A percentile compares a stretch with the other conserved stretches of the same genome.
phyloP scores from a whole-genome alignment of 2,797 vertebrate genomes.

The Allobates femoralis region DNA sequence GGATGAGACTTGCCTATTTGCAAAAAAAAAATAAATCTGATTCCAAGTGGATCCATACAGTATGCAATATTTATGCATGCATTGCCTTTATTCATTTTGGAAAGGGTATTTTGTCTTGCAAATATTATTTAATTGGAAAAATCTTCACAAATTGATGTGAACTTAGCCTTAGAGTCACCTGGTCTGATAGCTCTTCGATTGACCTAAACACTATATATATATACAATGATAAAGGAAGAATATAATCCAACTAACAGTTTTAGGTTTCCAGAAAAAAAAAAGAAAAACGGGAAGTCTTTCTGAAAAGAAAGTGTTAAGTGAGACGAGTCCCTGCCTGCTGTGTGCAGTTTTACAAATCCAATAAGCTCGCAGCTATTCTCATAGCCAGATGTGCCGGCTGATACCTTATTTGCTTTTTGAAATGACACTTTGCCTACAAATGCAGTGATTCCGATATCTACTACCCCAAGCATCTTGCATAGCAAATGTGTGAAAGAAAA shows the following conservation, averaged over 20 bases:
- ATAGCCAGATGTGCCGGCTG: conserved; percentile 10
- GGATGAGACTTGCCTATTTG: too few relatives aligned
- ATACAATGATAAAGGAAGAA: background rate
- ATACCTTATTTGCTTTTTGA: background rate
- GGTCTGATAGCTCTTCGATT: background rate
- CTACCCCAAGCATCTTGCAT: conserved; percentile 57
- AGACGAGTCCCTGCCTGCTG: conserved; percentile 29
- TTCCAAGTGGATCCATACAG: too few relatives aligned
- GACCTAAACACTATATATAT: background rate
- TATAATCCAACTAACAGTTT: background rate
- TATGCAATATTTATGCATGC: too few relatives aligned
- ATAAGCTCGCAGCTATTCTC: conserved; percentile 48
- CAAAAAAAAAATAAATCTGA: too few relatives aligned
- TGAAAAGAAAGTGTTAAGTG: conserved; percentile 2
- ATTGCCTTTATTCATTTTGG: too few relatives aligned
- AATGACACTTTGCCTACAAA: conserved; percentile 15
- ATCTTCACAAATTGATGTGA: too few relatives aligned
- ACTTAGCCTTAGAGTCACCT: background rate
- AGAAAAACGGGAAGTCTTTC: background rate
- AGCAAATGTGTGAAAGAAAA: conserved; percentile 66
- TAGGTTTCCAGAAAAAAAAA: background rate
- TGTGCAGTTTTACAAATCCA: conserved; percentile 45
- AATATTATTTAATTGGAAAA: too few relatives aligned
- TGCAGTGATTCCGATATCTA: conserved; percentile 20
- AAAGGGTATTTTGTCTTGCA: too few relatives aligned